Evolutionary conservation across 2,113 vertebrate species (phyloP).

Genomic region (Misgurnus mizolepis): DNA sequence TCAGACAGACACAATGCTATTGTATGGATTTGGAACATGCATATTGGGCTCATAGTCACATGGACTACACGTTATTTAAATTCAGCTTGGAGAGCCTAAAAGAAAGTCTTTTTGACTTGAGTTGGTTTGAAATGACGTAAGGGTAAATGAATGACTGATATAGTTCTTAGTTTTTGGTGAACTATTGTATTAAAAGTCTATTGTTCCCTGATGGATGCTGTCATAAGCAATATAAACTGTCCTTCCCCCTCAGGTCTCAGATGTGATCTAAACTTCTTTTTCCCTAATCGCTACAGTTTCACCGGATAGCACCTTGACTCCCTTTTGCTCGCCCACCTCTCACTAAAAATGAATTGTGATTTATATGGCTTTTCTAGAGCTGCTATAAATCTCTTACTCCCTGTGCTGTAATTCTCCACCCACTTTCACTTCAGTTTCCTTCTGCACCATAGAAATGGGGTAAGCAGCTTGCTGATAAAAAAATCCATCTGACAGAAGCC

Average conservation of each 20-base stretch:
- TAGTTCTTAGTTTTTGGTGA: too few species aligned
- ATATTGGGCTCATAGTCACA: too few species aligned
- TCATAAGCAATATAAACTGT: neutral
- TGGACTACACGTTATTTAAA: too few species aligned
- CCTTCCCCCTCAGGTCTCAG: neutral
- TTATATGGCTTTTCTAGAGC: neutral
- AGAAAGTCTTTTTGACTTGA: too few species aligned
- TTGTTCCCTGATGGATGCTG: neutral
- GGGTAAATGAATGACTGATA: too few species aligned
- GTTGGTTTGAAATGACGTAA: too few species aligned
- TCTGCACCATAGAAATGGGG: neutral
- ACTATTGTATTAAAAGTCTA: too few species aligned
- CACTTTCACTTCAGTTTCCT: neutral
- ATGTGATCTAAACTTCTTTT: neutral
- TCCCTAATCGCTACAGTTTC: neutral
- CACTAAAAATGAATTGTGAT: neutral
- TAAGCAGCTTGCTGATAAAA: neutral
- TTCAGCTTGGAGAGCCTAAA: too few species aligned
- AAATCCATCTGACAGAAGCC: neutral
- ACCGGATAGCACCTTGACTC: neutral
- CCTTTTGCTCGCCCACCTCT: neutral
- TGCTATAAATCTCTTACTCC: neutral
- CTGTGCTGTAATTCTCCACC: neutral
- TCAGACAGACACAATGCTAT: too few species aligned
- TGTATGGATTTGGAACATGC: too few species aligned